Evolutionary conservation across 2,888 invertebrate genomes (phyloP), one percentile per base, ranked within the genome.

Genomic region (Parnassius orleans): DNA sequence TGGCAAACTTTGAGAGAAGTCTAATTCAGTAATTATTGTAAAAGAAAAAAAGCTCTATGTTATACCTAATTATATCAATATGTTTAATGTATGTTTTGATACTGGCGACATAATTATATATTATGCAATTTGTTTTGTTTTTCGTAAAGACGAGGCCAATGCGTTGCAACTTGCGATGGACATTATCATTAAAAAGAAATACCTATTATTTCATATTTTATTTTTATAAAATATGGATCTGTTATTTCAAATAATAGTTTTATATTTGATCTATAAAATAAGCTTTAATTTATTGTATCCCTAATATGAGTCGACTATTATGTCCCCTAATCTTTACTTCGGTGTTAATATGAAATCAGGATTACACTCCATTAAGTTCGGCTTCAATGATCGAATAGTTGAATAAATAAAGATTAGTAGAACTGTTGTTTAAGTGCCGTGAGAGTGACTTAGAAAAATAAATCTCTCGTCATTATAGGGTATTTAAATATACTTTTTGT

Each of bases 371-470:
- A 90, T 90, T 90, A 84, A 81, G 77, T 81, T 75, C 72, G 79
- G 76, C 79, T 74, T 77, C 74, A 68, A 74, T 74, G 74, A 78
- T 71, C 73, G 73, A 77, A 81, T 84, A 84, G 77, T 84, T 84
- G 78, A 87, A 90, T 90, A 90, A 90, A 90, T 88, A 89, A 84
- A 84, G 88, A 87, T 90, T 87, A 88, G 79, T 78, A 73, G 79
- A 83, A 83, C 79, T 75, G 71, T 68, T 70, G 68, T 69, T 73
- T 83, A 83, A 88, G 86, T 85, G 84, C 74, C 85, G 88, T 90
- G 90, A 79, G 89, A 90, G 84, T 76, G 71, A 72, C 67, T 68
- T 67, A 62, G 66, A 68, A 66, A 71, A 74, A 78, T 76, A 75
- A 73, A 76, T 68, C 65, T 67, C 67, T 60, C 66, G 70, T 73